These are phyloP conservation scores for Alfaro cultratus DNA, from an alignment of 2,797 vertebrate species.

Conservation along the genomic window DNA sequence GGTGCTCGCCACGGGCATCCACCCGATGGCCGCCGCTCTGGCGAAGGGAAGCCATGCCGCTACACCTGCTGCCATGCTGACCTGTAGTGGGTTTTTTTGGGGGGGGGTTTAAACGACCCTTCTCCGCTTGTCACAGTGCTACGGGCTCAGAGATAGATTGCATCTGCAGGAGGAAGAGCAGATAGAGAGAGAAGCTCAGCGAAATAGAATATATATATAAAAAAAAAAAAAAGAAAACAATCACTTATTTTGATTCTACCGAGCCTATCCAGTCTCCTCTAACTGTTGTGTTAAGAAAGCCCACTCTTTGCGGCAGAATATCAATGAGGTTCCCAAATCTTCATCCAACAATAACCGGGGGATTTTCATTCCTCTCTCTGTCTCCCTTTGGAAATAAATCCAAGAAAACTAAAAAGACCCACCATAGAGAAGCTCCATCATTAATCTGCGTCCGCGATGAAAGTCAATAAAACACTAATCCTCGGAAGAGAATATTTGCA, in stretches of 20 bases:
- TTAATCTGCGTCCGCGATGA: conserved; percentile 68
- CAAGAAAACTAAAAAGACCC: conserved; percentile 45
- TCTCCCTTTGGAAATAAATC: conserved; percentile 14
- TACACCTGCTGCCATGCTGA: conserved; percentile 93
- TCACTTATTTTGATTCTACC: neutral
- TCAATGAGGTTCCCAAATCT: conserved; percentile 50
- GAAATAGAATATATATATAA: conserved; percentile 21
- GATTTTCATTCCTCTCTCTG: neutral
- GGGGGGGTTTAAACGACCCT: conserved; percentile 60
- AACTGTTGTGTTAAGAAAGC: conserved; percentile 58
- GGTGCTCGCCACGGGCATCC: conserved; percentile 95
- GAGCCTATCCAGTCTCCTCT: neutral
- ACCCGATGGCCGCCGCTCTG: conserved; percentile 94
- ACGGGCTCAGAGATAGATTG: conserved; percentile 67
- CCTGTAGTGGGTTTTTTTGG: conserved; percentile 44
- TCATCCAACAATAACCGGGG: conserved; percentile 31
- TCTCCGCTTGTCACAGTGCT: conserved; percentile 73
- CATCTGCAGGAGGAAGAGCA: conserved; percentile 73
- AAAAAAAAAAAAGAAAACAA: neutral
- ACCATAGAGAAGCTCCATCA: conserved; percentile 66
- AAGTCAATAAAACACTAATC: conserved; percentile 54
- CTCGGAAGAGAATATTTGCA: conserved; percentile 58
- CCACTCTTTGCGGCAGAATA: conserved; percentile 73
- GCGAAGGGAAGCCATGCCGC: conserved; percentile 96
- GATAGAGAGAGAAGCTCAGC: conserved; percentile 45